Base-by-base conservation (phyloP, 2,888 invertebrate genomes). In the Meandrusa payeni region DNA sequence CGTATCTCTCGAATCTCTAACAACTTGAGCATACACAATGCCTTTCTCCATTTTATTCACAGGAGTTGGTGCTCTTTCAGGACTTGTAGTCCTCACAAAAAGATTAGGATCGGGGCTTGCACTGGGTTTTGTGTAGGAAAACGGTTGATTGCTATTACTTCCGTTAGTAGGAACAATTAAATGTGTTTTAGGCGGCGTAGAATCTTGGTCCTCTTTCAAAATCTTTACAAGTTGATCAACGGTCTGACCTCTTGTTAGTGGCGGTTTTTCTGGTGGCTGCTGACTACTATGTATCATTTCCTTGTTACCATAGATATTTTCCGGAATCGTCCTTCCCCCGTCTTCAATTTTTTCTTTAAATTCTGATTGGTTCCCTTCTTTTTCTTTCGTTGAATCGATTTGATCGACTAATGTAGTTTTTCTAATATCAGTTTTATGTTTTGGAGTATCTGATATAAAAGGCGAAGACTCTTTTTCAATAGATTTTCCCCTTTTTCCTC, bases 11-110 rank as follows among this genome's bases (percentile, higher is more conserved):
- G 66, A 76, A 57, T 76, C 89, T 75, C 76, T 87, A 0, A 92
- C 89, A 2, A 95, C 92, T 70, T 95, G 94, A 3, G 95, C 94
- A 64, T 95, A 95, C 32, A 95, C 94, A 12, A 94, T 90, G 51
- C 90, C 89, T 59, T 89, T 85, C 55, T 89, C 88, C 79, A 82
- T 76, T 74, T 79, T 63, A 63, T 89, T 80, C 28, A 87, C 54
- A 62, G 88, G 86, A 9, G 87, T 69, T 44, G 88, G 76, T 3
- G 69, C 64, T 66, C 80, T 74, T 17, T 87, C 86, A 19, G 86
- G 87, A 67, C 90, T 90, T 19, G 81, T 69, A 43, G 68, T 78
- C 50, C 82, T 76, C 5, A 63, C 61, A 52, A 87, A 85, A 12
- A 85, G 49, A 55, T 88, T 87, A 13, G 81, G 82, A 52, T 88